Base-by-base conservation (phyloP, 2,113 vertebrate species). In the Calidris pygmaea region DNA sequence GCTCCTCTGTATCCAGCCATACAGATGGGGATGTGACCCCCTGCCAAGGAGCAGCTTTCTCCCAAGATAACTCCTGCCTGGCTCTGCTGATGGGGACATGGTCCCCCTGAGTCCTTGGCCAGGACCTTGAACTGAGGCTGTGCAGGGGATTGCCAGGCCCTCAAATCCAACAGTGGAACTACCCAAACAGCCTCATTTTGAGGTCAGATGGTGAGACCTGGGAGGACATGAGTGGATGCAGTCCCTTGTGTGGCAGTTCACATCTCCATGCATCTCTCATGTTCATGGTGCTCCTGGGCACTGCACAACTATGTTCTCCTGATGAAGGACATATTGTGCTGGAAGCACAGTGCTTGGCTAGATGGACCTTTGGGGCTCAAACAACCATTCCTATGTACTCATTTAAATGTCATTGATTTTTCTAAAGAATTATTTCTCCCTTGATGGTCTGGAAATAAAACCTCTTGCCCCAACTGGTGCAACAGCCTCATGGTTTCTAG, bases 401-500 rank as follows among this genome's bases (percentile, higher is more conserved):
- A 91, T 89, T 94, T 94, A 76, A 96, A 95, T 96, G 29, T 48
- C 30, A 97, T 53, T 79, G 84, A 93, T 95, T 95, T 96, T 95
- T 89, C 59, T 76, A 34, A 93, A 84, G 71, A 85, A 90, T 91
- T 96, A 91, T 87, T 71, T 86, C 60, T 85, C 90, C 59, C 87
- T 68, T 50, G 77, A 26, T 62, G 8, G 48, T 72, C 73, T 73
- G 76, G 89, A 90, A 90, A 93, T 81, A 88, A 95, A 90, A 71
- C n/a, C 77, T 90, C 89, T 73, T 95, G 89, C 63, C 80, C 47
- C 7, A 23, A 65, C 80, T 93, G 60, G 87, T 2, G 4, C 62
- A 80, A 56, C 74, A 76, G 63, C 62, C 65, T 87, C 30, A 18
- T 53, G 66, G 82, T 87, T 94, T 89, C 62, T 89, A 14, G 86